A percentile compares a stretch with the other conserved stretches of the same genome.
Evolutionary conservation across 30 jellyfish, hydroid and myxozoan species (phyloP).

Genomic region (Aurelia sp.): DNA sequence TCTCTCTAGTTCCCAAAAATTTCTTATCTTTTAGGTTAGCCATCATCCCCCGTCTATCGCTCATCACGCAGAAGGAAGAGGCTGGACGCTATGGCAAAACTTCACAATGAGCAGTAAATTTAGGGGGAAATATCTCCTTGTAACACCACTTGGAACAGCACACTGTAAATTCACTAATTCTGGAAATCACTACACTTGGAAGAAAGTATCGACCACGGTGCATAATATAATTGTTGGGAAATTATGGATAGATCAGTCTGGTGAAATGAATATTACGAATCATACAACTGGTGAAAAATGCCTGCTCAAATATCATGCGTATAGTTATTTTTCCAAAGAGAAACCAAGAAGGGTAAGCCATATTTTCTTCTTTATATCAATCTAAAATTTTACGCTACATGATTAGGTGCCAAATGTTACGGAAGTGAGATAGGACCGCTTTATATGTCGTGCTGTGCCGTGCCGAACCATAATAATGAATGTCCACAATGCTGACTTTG

Average conservation of each 20-base stretch:
- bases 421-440: no score
- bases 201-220: constrained; percentile 95
- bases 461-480: no score
- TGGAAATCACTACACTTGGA: constrained; percentile 99
- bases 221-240: constrained; percentile 97
- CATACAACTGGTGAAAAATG: constrained; percentile 99
- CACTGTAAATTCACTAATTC: constrained; percentile 95
- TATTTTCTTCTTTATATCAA: neutral
- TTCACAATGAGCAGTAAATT: constrained; percentile 98
- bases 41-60: constrained; percentile 99
- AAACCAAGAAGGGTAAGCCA: constrained; percentile 87
- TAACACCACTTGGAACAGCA: constrained; percentile 98
- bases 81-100: constrained; percentile 99
- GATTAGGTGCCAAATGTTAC: no score
- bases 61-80: constrained; percentile 99
- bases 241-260: constrained; percentile 99
- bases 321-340: constrained; percentile 97
- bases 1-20: no score
- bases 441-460: no score
- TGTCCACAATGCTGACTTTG: no score
- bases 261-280: constrained; percentile 97
- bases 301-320: constrained; percentile 93
- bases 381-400: neutral
- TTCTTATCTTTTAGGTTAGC: constrained; percentile 76
- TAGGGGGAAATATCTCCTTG: constrained; percentile 96